Conservation (phyloP, 2,113 vertebrate species). For the Rallus limicola region DNA sequence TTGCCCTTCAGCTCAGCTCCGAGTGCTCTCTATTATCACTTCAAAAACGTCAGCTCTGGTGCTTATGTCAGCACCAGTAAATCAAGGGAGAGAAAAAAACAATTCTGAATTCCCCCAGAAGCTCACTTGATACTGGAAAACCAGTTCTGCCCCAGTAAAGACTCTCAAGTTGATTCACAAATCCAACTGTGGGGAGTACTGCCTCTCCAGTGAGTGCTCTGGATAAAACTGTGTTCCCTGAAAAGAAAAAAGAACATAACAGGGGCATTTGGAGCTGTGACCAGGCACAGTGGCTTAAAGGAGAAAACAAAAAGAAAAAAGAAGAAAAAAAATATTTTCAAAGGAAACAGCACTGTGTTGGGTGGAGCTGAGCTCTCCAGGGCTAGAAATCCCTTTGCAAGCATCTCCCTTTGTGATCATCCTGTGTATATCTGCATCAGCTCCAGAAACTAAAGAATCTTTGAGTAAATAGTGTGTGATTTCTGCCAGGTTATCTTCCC, state of each 20-base stretch:
- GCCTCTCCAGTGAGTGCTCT: not conserved
- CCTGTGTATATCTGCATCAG: not conserved
- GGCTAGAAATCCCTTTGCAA: not conserved
- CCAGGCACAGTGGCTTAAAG: not conserved
- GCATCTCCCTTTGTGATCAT: not conserved
- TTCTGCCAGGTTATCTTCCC: not conserved
- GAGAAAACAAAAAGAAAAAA: not conserved
- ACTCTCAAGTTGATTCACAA: not conserved
- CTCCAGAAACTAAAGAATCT: not conserved
- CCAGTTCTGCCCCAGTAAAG: not conserved
- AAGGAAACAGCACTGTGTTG: rapidly evolving
- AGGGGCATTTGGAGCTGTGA: not conserved
- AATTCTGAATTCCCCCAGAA: not conserved
- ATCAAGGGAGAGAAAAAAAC: not conserved
- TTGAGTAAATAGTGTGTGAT: not conserved
- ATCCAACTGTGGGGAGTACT: not conserved
- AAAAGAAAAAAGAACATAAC: not conserved
- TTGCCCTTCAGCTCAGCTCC: not conserved
- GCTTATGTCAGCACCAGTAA: not conserved
- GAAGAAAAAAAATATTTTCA: not conserved
- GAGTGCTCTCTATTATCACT: not conserved
- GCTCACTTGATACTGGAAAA: not conserved
- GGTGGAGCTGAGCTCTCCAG: not conserved
- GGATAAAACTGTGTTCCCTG: not conserved
- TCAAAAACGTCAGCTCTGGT: not conserved